phyloP scores from a whole-genome alignment of 2,888 invertebrate genomes.

The Eulithis testata region DNA sequence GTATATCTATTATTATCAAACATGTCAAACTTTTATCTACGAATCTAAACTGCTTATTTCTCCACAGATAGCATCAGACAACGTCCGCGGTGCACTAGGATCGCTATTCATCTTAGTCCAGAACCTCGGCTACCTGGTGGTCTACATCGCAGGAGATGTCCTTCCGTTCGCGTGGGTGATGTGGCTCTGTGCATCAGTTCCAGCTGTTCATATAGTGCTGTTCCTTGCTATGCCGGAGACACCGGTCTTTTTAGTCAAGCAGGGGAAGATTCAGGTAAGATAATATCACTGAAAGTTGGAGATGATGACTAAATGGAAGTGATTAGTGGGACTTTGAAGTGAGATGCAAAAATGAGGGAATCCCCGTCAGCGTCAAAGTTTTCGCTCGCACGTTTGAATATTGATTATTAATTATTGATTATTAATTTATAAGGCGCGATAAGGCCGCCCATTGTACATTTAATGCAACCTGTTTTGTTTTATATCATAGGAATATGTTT shows the following conservation, averaged over 20 bases:
- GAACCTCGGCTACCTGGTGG: slow-evolving; percentile 76
- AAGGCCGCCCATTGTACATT: too few relatives aligned
- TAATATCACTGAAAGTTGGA: neutral
- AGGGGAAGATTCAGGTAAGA: slow-evolving; percentile 73
- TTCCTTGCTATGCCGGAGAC: slow-evolving; percentile 80
- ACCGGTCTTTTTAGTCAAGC: slow-evolving; percentile 76
- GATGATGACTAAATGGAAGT: too few relatives aligned
- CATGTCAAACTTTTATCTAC: too few relatives aligned
- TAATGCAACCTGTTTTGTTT: too few relatives aligned
- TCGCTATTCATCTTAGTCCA: slow-evolving; percentile 78
- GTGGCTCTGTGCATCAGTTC: slow-evolving; percentile 75
- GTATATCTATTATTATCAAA: too few relatives aligned
- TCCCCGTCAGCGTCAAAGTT: too few relatives aligned
- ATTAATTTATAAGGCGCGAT: too few relatives aligned
- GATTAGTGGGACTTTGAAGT: too few relatives aligned
- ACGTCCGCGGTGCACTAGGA: slow-evolving; percentile 75
- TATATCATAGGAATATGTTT: too few relatives aligned
- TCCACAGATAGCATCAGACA: slow-evolving; percentile 73
- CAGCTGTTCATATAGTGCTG: slow-evolving; percentile 63
- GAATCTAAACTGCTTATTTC: neutral
- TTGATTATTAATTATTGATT: too few relatives aligned
- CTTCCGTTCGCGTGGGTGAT: slow-evolving; percentile 69
- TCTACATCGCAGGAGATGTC: slow-evolving; percentile 74
- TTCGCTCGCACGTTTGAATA: too few relatives aligned
- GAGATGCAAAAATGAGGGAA: too few relatives aligned